phyloP scores from a whole-genome alignment of 2,888 invertebrate genomes.

The Argynnis bischoffii region DNA sequence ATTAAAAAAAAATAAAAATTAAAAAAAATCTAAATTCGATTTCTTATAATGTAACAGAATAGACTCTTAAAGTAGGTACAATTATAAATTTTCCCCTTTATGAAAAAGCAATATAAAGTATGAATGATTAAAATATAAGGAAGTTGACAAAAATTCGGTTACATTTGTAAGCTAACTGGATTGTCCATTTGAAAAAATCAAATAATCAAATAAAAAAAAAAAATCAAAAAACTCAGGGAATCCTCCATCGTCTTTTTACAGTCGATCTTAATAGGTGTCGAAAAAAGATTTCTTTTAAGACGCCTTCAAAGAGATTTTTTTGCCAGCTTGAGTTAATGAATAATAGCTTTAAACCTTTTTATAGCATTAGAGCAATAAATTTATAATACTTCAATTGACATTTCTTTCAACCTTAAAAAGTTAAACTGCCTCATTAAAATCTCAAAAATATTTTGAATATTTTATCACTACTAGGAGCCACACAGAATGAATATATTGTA shows the following conservation, averaged over 20 bases:
- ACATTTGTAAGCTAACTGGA: constrained; percentile 10
- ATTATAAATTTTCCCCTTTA: too few relatives aligned
- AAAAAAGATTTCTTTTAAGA: constrained; percentile 23
- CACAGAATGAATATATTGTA: too few relatives aligned
- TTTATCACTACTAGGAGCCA: too few relatives aligned
- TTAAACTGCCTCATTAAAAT: too few relatives aligned
- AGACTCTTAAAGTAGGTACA: too few relatives aligned
- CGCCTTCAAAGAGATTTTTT: constrained; percentile 19
- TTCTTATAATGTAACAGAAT: too few relatives aligned
- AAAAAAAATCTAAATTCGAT: too few relatives aligned
- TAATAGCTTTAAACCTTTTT: constrained; percentile 12
- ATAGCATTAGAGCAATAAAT: constrained; percentile 9
- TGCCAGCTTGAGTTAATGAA: constrained; percentile 21
- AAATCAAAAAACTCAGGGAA: constrained; percentile 12
- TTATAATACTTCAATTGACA: not conserved
- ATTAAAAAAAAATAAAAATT: too few relatives aligned
- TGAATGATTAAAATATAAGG: too few relatives aligned
- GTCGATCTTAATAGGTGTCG: constrained; percentile 29
- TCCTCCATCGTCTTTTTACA: constrained; percentile 20
- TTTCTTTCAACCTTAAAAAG: not conserved
- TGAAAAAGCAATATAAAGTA: too few relatives aligned
- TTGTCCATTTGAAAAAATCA: constrained; percentile 21
- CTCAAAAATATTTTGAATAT: too few relatives aligned
- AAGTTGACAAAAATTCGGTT: not conserved
- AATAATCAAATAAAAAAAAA: too few relatives aligned